These are phyloP conservation scores for Clivina fossor DNA, from an alignment of 2,888 invertebrate genomes.

Conservation along the genomic window DNA sequence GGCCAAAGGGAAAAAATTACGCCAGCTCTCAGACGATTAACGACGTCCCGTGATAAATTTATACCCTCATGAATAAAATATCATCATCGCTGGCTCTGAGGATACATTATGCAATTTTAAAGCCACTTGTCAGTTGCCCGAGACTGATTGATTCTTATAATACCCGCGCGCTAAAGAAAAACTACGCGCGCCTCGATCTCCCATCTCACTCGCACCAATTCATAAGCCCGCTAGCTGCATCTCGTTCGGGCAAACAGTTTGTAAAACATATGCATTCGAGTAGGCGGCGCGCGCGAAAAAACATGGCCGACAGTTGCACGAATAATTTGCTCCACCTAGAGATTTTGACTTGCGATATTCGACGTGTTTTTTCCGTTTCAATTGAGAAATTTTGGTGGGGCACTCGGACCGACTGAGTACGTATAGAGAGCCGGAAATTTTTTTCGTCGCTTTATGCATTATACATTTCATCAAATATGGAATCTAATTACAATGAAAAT, in stretches of 20 bases:
- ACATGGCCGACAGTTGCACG: conserved; percentile 23
- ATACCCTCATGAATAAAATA: conserved; percentile 35
- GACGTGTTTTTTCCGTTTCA: conserved; percentile 15
- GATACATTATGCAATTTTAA: conserved; percentile 34
- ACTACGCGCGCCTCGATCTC: conserved; percentile 9
- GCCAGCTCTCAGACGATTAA: conserved; percentile 25
- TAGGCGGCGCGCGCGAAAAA: conserved; percentile 30
- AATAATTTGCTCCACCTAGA: conserved; percentile 27
- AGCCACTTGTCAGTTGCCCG: conserved; percentile 29
- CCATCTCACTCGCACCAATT: conserved; percentile 1
- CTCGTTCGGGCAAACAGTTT: background rate
- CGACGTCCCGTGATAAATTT: conserved; percentile 31
- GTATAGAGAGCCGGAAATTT: no score
- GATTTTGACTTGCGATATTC: conserved; percentile 28
- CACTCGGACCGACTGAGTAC: conserved; percentile 6
- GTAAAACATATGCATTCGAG: conserved; percentile 22
- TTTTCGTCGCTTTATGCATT: no score
- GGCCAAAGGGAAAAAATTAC: conserved; percentile 22
- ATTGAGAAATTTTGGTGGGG: conserved; percentile 19
- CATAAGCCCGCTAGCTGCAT: background rate
- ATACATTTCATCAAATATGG: no score
- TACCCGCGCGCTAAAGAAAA: conserved; percentile 20
- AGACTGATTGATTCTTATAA: conserved; percentile 35
- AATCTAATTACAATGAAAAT: no score
- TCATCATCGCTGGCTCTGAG: no score